Conservation (phyloP, 2,113 vertebrate species). For the Ammodytes dubius region DNA sequence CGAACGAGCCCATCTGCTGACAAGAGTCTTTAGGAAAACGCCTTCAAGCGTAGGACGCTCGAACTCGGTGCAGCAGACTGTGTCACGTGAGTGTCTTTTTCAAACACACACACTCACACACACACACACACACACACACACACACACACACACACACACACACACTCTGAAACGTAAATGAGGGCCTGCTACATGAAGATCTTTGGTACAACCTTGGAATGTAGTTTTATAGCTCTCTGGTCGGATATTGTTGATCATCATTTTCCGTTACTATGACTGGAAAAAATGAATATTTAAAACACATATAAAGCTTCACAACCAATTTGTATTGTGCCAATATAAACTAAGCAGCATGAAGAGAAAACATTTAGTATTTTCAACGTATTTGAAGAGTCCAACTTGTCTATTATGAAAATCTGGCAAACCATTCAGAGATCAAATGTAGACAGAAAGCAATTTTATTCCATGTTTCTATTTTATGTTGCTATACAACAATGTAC, state of each 20-base stretch:
- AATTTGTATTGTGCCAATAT: background rate
- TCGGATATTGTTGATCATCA: background rate
- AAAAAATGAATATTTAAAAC: background rate
- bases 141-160: background rate
- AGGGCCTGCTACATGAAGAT: background rate
- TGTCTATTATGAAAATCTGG: background rate
- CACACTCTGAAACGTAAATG: too few relatives aligned
- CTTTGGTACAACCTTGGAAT: background rate
- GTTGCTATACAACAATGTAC: background rate
- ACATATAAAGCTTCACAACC: background rate
- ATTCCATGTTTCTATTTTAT: background rate
- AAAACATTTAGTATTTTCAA: background rate
- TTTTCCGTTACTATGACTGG: background rate
- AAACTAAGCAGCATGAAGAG: background rate
- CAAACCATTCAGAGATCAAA: background rate
- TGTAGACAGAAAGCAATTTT: background rate
- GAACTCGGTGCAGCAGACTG: slow-evolving; percentile 94
- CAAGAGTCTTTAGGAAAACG: slow-evolving; percentile 96
- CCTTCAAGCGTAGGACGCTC: slow-evolving; percentile 94
- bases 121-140: too few relatives aligned
- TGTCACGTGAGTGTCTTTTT: slow-evolving; percentile 91
- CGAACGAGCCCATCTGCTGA: slow-evolving; percentile 97
- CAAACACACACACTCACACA: background rate
- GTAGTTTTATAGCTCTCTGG: too few relatives aligned
- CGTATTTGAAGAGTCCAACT: background rate